Evolutionary conservation across 35 echinoderm and acorn worm species (phyloP).

Genomic region (Heliocidaris erythrogramma): DNA sequence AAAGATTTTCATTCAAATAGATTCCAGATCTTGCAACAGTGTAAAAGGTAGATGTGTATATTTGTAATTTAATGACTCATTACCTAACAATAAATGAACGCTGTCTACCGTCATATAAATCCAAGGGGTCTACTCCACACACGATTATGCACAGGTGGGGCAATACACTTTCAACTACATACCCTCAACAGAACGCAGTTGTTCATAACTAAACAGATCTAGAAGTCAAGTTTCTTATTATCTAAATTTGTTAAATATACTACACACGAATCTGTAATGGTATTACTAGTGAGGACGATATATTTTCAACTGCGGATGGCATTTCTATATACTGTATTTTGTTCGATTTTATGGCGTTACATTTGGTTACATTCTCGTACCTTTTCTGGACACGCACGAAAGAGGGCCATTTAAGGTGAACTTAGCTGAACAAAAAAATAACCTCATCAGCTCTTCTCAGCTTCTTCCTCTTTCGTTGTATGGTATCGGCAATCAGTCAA

Average conservation of each 20-base stretch:
- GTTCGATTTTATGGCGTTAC: neutral
- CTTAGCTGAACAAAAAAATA: neutral
- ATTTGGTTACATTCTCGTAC: neutral
- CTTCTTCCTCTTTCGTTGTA: too few species aligned
- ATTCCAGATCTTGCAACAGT: too few species aligned
- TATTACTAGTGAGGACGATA: neutral
- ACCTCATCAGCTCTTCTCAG: neutral
- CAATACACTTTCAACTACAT: neutral
- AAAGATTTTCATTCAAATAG: too few species aligned
- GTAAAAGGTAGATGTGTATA: too few species aligned
- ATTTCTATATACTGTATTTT: neutral
- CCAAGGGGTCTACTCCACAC: neutral
- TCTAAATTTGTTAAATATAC: neutral
- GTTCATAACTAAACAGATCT: neutral
- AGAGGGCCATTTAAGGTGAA: neutral
- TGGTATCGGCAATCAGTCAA: too few species aligned
- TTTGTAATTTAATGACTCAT: too few species aligned
- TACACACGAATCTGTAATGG: neutral
- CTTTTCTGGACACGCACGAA: slow-evolving; percentile 20
- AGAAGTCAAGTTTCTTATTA: neutral
- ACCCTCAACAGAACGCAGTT: neutral
- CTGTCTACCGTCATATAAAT: too few species aligned
- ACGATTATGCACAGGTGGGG: neutral
- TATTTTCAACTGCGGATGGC: neutral
- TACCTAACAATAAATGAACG: too few species aligned